Conservation (phyloP, 2,888 invertebrate genomes). For the Merodon equestris region DNA sequence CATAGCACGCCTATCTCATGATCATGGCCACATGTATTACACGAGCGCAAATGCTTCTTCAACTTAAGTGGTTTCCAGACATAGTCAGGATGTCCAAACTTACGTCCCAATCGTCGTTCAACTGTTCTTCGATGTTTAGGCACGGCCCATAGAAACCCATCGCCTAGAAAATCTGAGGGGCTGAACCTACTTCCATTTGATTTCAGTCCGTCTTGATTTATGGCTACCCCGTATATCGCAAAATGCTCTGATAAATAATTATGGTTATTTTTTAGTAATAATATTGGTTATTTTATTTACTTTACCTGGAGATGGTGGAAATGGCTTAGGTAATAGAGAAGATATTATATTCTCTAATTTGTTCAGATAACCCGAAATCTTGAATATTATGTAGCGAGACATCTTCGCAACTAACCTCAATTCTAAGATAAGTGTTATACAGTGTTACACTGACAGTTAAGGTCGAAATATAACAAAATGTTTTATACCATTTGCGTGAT, state of each 20-base stretch:
- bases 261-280: not conserved
- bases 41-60: slow-evolving; percentile 87
- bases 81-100: slow-evolving; percentile 85
- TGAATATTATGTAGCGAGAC: slow-evolving; percentile 73
- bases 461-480: not conserved
- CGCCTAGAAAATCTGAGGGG: slow-evolving; percentile 84
- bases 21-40: slow-evolving; percentile 90
- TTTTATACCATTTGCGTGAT: slow-evolving; percentile 19
- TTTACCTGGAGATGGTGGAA: slow-evolving; percentile 79
- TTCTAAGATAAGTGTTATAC: not conserved
- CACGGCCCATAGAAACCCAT: slow-evolving; percentile 90
- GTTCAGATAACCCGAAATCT: slow-evolving; percentile 77
- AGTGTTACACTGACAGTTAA: slow-evolving; percentile 8
- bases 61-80: slow-evolving; percentile 85
- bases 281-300: no score
- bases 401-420: slow-evolving; percentile 65
- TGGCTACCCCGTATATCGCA: slow-evolving; percentile 70
- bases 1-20: slow-evolving; percentile 89
- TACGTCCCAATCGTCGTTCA: slow-evolving; percentile 86
- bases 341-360: slow-evolving; percentile 77
- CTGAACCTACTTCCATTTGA: slow-evolving; percentile 77
- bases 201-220: slow-evolving; percentile 81
- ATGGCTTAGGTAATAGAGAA: slow-evolving; percentile 76
- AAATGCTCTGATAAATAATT: slow-evolving; percentile 34
- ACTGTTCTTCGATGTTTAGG: slow-evolving; percentile 88